A percentile compares a stretch with the other conserved stretches of the same genome.
phyloP scores from a whole-genome alignment of 2,113 vertebrate species.

The Mesocricetus auratus region DNA sequence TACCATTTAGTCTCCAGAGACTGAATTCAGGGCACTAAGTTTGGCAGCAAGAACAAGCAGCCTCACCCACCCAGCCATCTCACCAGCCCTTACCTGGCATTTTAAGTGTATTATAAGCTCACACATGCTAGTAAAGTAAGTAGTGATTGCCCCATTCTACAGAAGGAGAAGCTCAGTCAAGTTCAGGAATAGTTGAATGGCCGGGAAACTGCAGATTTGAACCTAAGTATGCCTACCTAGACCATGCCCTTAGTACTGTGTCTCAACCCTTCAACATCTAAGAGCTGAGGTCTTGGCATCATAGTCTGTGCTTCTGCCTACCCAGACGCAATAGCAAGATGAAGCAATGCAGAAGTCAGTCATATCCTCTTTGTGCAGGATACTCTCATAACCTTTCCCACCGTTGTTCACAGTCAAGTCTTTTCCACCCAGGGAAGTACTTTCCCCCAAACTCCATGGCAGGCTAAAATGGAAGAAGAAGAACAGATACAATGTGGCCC shows the following conservation, averaged over 20 bases:
- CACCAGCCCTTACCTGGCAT: not conserved
- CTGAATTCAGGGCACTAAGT: too few relatives aligned
- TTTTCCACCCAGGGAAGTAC: not conserved
- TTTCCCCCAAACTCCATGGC: constrained; percentile 37
- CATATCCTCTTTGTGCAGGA: not conserved
- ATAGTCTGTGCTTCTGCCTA: not conserved
- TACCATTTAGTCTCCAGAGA: not conserved
- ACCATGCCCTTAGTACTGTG: not conserved
- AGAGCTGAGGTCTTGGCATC: not conserved
- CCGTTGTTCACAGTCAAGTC: not conserved
- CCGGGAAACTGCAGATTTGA: not conserved
- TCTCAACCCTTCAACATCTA: not conserved
- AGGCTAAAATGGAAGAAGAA: constrained; percentile 9
- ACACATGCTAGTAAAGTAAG: not conserved
- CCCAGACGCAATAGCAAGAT: not conserved
- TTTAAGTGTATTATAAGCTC: not conserved
- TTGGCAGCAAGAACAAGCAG: too few relatives aligned
- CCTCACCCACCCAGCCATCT: not conserved
- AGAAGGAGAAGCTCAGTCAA: not conserved
- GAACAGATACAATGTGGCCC: not conserved
- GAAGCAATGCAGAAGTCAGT: not conserved
- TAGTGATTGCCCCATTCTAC: not conserved
- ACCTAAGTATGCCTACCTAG: not conserved
- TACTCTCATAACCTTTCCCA: not conserved
- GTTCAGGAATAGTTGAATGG: not conserved